These are phyloP conservation scores for Cancer borealis DNA, from an alignment of 2,888 invertebrate species.

Conservation along the genomic window DNA sequence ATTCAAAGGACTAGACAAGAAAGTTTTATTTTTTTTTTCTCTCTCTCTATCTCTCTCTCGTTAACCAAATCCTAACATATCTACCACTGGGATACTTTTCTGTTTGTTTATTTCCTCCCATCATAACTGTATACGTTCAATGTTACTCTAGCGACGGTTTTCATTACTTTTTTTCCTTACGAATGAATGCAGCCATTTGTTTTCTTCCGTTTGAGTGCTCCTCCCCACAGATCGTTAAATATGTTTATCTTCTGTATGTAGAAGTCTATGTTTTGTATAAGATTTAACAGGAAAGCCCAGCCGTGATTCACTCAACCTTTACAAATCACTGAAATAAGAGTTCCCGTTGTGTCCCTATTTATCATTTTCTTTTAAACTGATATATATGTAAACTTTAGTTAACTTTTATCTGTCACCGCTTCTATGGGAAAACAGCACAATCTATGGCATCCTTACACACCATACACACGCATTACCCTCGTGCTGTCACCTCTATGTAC, in stretches of 20 bases:
- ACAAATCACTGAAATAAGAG: neutral
- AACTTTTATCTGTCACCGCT: neutral
- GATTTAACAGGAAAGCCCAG: no score
- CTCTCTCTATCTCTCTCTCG: constrained; percentile 10
- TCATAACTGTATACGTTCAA: no score
- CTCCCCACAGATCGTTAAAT: no score
- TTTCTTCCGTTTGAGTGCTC: no score
- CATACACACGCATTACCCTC: neutral
- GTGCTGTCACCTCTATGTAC: neutral
- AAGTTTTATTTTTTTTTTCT: neutral
- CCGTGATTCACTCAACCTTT: neutral
- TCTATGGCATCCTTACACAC: neutral
- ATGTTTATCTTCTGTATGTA: no score
- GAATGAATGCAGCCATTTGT: no score
- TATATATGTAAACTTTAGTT: neutral
- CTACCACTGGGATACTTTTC: neutral
- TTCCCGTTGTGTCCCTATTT: neutral
- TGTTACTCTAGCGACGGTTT: no score
- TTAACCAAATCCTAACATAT: neutral
- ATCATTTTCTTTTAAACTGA: neutral
- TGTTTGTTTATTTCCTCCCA: neutral
- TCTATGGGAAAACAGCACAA: neutral
- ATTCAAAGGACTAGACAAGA: neutral
- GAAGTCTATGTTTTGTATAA: no score
- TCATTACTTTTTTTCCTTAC: no score